Evolutionary conservation across 2,888 invertebrate genomes (phyloP), one percentile per base, ranked within the genome.

Genomic region (Gerosis bhagava): DNA sequence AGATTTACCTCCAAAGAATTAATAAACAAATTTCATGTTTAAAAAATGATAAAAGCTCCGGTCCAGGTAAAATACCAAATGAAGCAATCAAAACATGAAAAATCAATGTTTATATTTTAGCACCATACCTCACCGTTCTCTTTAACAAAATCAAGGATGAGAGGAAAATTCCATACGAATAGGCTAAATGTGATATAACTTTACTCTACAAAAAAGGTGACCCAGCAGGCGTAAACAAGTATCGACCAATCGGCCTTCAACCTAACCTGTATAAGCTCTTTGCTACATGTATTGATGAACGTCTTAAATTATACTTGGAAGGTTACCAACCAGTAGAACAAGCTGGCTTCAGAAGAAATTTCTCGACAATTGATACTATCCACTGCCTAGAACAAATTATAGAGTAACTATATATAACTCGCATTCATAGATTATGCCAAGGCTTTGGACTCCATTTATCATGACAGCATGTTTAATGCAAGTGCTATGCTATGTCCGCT

Each of bases 401-500:
- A 6, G 28, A 28, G n/a, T n/a, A 28, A 28, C 7, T 28, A 28
- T 6, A 13, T 28, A 1, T 28, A 28, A 7, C 12, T 28, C 3
- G 28, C 28, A 13, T 28, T 28, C n/a, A 28, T 28, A 5, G 28
- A 28, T 11, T 28, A 28, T n/a, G n/a, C 12, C 5, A 28, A 28
- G n/a, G 28, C 28, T 5, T 28, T 28, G 7, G 28, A 28, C 7
- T 12, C 28, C 3, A 28, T 28, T 11, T 12, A 7, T 8, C 28
- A 28, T 28, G 5, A 4, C n/a, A 12, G 12, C 3, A 28, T 28
- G 12, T 28, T n/a, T n/a, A n/a, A n/a, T n/a, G n/a, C n/a, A n/a
- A n/a, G n/a, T n/a, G n/a, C n/a, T n/a, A n/a, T n/a, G n/a, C n/a
- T n/a, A n/a, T n/a, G n/a, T n/a, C n/a, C n/a, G n/a, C n/a, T n/a